Evolutionary conservation across 2,113 vertebrate species (phyloP).

Genomic region (chimpanzee (Pan troglodytes)): NHGRI_mPanTro3-v2.1_pri NC_072416.2:26860501-26861000

Average conservation of each 20-base stretch:
- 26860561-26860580: background rate
- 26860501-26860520: background rate
- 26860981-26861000: slow-evolving; percentile 8
- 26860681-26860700: background rate
- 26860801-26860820: slow-evolving; percentile 23
- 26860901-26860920: background rate
- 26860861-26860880: background rate
- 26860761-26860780: slow-evolving; percentile 39
- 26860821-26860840: background rate
- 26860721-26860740: slow-evolving; percentile 57
- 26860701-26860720: slow-evolving; percentile 38
- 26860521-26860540: background rate
- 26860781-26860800: slow-evolving; percentile 54
- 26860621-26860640: slow-evolving; percentile 13
- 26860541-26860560: slow-evolving; percentile 8
- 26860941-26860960: background rate
- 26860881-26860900: background rate
- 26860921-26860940: background rate
- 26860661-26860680: slow-evolving; percentile 50
- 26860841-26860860: background rate
- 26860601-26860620: background rate
- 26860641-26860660: slow-evolving; percentile 14
- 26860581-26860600: background rate
- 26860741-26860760: slow-evolving; percentile 65
- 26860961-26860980: background rate